Evolutionary conservation across 64 coral and sea anemone genomes (phyloP).

Genomic region (Acropora yongei): DNA sequence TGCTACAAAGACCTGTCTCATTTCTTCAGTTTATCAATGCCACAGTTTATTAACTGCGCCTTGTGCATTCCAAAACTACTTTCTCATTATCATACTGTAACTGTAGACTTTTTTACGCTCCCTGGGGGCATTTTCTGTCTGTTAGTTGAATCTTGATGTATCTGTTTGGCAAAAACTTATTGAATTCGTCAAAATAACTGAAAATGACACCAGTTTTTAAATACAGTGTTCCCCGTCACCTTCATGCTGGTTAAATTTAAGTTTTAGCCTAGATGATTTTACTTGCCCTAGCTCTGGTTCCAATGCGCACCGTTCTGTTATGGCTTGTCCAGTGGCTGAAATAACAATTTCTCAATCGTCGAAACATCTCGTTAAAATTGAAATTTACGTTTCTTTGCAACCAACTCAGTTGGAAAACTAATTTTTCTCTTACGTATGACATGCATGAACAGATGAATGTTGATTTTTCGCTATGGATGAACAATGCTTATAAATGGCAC

Average conservation of each 20-base stretch:
- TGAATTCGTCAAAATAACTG: not conserved
- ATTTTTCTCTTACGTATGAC: not conserved
- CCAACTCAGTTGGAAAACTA: not conserved
- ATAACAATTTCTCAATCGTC: not conserved
- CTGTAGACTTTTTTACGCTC: not conserved
- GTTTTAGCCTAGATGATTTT: not conserved
- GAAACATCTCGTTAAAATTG: not conserved
- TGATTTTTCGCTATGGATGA: too few species aligned
- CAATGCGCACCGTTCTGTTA: not conserved
- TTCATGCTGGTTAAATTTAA: not conserved
- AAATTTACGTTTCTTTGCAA: too few species aligned
- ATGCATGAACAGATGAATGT: not conserved
- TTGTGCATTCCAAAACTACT: not conserved
- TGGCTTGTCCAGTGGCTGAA: not conserved
- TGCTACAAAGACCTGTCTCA: not conserved
- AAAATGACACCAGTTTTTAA: not conserved
- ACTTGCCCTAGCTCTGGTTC: not conserved
- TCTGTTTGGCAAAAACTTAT: slow-evolving; percentile 11
- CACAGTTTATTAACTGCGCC: not conserved
- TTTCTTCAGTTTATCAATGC: not conserved
- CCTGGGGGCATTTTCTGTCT: not conserved
- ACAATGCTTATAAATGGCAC: too few species aligned
- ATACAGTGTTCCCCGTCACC: too few species aligned
- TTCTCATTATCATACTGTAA: not conserved
- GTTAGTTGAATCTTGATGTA: not conserved